phyloP scores from a whole-genome alignment of 2,113 vertebrate genomes.

The Myodes glareolus region DNA sequence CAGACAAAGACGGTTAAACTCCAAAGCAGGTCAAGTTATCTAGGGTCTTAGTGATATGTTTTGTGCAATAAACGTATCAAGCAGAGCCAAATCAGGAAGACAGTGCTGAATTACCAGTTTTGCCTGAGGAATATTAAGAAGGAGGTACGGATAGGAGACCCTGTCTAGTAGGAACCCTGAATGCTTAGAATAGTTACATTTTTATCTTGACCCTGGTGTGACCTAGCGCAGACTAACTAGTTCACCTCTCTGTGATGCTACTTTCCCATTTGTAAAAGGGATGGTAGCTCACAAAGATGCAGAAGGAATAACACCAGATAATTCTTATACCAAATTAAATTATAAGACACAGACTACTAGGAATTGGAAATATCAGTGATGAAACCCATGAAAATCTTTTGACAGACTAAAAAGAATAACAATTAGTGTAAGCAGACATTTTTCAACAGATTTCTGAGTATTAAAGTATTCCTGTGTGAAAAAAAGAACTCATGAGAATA shows the following conservation, averaged over 20 bases:
- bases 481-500: background rate
- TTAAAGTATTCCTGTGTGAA: constrained; percentile 4
- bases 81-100: constrained; percentile 52
- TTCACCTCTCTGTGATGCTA: constrained; percentile 39
- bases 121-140: constrained; percentile 27
- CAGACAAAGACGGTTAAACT: constrained; percentile 69
- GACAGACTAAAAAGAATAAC: constrained; percentile 27
- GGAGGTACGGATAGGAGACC: background rate
- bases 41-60: constrained; percentile 28
- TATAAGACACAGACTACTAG: background rate
- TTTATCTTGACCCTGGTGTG: background rate
- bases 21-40: constrained; percentile 67
- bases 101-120: constrained; percentile 59
- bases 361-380: constrained; percentile 14
- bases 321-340: background rate
- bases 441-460: constrained; percentile 29
- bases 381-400: constrained; percentile 8
- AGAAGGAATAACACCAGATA: constrained; percentile 45
- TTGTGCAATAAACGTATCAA: constrained; percentile 61
- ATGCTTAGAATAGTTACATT: constrained; percentile 4
- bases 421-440: constrained; percentile 29
- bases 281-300: constrained; percentile 5
- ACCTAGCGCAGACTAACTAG: background rate
- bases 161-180: background rate
- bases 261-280: constrained; percentile 52